Conservation (phyloP, 1,140 invertebrate species). For the Vanessa atalanta region DNA sequence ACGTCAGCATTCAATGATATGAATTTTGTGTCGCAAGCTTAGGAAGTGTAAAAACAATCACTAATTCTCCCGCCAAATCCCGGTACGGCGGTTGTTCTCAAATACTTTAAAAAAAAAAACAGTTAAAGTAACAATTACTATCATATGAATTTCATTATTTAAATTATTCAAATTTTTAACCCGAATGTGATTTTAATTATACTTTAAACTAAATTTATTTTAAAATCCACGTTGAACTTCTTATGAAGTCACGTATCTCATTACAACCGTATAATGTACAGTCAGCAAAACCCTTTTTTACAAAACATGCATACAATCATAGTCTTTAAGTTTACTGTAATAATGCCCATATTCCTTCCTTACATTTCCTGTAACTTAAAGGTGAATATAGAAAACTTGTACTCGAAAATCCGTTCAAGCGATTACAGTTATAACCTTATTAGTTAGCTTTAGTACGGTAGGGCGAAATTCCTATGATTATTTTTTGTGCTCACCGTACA, state of each 20-base stretch:
- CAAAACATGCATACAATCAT: neutral
- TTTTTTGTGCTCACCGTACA: neutral
- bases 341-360: neutral
- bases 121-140: no score
- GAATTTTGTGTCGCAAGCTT: no score
- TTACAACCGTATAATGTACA: slow-evolving; percentile 12
- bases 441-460: neutral
- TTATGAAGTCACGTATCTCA: slow-evolving; percentile 30
- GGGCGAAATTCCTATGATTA: neutral
- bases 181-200: neutral
- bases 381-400: slow-evolving; percentile 5
- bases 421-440: neutral
- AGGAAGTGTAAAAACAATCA: no score
- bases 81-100: no score
- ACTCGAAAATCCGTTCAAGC: neutral
- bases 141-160: no score
- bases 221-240: slow-evolving; percentile 8
- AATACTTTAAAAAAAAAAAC: no score
- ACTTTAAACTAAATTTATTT: neutral
- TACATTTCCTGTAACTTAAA: neutral
- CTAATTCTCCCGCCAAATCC: no score
- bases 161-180: no score
- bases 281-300: neutral
- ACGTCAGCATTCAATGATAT: no score
- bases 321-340: neutral